A percentile compares a stretch with the other conserved stretches of the same genome.
Evolutionary conservation across 2,888 invertebrate genomes (phyloP).

Genomic region (Laspeyria flexula): DNA sequence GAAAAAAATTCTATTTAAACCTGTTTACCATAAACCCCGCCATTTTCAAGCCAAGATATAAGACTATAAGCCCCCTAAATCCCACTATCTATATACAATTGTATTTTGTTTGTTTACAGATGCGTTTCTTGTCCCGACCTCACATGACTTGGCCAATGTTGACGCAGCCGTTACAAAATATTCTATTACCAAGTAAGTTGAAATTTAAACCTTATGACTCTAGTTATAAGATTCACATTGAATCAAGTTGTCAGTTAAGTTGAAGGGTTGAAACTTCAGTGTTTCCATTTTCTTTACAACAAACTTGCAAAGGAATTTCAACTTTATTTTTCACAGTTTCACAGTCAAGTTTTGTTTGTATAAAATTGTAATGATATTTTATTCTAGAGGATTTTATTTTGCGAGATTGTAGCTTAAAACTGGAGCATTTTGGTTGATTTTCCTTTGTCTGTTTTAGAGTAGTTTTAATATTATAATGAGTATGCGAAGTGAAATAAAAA

Average conservation of each 20-base stretch:
- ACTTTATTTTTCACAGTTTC: constrained; percentile 32
- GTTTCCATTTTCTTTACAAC: constrained; percentile 30
- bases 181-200: constrained; percentile 55
- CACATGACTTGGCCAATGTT: constrained; percentile 58
- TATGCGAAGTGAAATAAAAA: constrained; percentile 57
- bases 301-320: constrained; percentile 37
- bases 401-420: constrained; percentile 16
- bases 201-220: constrained; percentile 42
- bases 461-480: constrained; percentile 70
- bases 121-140: constrained; percentile 63
- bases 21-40: not conserved
- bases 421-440: constrained; percentile 26
- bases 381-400: not conserved
- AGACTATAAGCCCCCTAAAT: constrained; percentile 12
- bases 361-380: constrained; percentile 1
- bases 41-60: not conserved
- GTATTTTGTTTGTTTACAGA: constrained; percentile 69
- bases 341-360: constrained; percentile 35
- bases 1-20: not conserved
- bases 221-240: constrained; percentile 7
- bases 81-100: constrained; percentile 40
- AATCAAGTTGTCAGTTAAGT: constrained; percentile 16
- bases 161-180: constrained; percentile 48
- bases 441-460: constrained; percentile 21
- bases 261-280: constrained; percentile 25